A percentile compares a stretch with the other conserved stretches of the same genome.
These are phyloP conservation scores for Coenobita brevimanus DNA, from an alignment of 1,140 invertebrate genomes.

Conservation along the genomic window DNA sequence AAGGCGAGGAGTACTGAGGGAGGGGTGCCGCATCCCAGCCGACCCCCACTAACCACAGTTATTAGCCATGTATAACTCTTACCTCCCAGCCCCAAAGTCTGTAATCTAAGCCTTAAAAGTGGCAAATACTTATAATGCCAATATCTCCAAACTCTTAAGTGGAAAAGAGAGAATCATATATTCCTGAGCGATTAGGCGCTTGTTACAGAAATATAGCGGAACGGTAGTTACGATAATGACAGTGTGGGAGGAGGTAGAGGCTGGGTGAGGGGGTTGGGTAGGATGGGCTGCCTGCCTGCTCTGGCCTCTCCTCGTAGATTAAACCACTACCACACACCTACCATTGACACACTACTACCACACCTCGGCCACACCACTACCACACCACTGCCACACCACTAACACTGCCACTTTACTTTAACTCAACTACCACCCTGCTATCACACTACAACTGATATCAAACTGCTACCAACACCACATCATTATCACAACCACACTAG, in stretches of 20 bases:
- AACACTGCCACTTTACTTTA: not conserved
- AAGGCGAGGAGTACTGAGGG: not conserved
- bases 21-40: no score
- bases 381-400: not conserved
- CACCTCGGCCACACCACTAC: not conserved
- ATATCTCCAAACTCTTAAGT: constrained; percentile 31
- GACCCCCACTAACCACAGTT: constrained; percentile 15
- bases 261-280: not conserved
- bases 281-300: not conserved
- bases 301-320: not conserved
- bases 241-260: not conserved
- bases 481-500: no score
- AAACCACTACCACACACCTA: not conserved
- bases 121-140: constrained; percentile 37
- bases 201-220: constrained; percentile 24
- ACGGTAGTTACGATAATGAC: constrained; percentile 17
- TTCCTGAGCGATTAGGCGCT: constrained; percentile 18
- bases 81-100: constrained; percentile 1
- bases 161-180: constrained; percentile 25
- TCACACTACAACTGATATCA: no score
- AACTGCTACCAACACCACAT: no score
- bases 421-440: no score
- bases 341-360: not conserved
- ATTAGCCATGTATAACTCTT: constrained; percentile 12
- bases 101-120: constrained; percentile 22